A percentile compares a stretch with the other conserved stretches of the same genome.
phyloP scores from a whole-genome alignment of 2,888 invertebrate genomes.

The Alloscopus bannaensis region DNA sequence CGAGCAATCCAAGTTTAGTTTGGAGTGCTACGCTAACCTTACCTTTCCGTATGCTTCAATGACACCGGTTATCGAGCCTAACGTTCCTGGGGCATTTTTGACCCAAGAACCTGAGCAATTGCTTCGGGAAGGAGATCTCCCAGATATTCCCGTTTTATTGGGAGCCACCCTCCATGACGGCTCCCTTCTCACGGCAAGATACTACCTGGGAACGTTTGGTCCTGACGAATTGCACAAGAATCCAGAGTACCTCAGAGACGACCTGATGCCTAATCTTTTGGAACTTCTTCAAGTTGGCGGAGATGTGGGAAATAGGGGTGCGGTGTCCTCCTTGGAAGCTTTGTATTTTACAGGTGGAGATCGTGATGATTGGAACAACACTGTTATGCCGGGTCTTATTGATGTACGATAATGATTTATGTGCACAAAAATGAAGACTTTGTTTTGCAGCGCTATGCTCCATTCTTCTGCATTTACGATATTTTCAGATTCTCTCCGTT shows the following conservation, averaged over 20 bases:
- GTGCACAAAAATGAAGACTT: no score
- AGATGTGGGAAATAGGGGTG: constrained; percentile 14
- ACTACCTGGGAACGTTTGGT: constrained; percentile 47
- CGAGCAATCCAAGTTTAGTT: not conserved
- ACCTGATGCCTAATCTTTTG: constrained; percentile 57
- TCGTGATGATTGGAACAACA: constrained; percentile 58
- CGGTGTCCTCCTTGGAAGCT: constrained; percentile 46
- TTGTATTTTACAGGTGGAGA: constrained; percentile 49
- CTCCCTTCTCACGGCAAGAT: constrained; percentile 16
- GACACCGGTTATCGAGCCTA: constrained; percentile 60
- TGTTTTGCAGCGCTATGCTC: no score
- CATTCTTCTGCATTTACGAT: no score
- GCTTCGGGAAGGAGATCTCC: constrained; percentile 44
- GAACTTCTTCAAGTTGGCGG: constrained; percentile 35
- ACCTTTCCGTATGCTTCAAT: constrained; percentile 35
- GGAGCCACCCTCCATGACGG: constrained; percentile 65
- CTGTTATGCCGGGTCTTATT: constrained; percentile 57
- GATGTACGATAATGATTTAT: no score
- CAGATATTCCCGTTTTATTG: constrained; percentile 56
- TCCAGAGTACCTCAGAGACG: constrained; percentile 48
- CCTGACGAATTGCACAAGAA: constrained; percentile 34
- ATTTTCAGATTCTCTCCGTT: not conserved
- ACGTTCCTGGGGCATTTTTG: constrained; percentile 62
- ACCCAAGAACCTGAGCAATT: constrained; percentile 50
- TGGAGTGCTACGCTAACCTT: constrained; percentile 18